Percentiles rank a stretch among this genome's conserved stretches.
Evolutionary conservation across 2,797 vertebrate genomes (phyloP).

Genomic region (Tachyglossus aculeatus): DNA sequence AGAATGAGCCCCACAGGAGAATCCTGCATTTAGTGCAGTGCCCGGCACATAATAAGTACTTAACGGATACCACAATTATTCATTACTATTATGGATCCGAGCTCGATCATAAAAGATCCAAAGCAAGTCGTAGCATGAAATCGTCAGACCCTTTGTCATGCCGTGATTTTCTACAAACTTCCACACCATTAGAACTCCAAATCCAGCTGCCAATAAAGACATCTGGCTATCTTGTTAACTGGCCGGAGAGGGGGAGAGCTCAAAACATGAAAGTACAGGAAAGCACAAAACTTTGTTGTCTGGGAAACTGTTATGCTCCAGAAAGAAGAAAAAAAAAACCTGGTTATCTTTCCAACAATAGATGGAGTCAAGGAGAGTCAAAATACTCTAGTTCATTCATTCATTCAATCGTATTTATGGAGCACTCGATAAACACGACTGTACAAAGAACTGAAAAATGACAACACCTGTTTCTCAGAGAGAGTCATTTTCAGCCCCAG

Average conservation of each 20-base stretch:
- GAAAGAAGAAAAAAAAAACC: neutral
- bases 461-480: neutral
- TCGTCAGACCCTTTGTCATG: neutral
- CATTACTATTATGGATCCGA: too few relatives aligned
- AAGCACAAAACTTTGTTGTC: neutral
- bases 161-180: neutral
- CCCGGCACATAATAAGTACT: too few relatives aligned
- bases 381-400: too few relatives aligned
- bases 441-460: too few relatives aligned
- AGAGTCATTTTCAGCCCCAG: neutral
- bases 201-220: neutral
- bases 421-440: too few relatives aligned
- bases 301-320: neutral
- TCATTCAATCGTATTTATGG: too few relatives aligned
- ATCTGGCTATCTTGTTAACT: neutral
- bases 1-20: too few relatives aligned
- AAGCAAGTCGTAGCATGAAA: too few relatives aligned
- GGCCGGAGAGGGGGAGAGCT: neutral
- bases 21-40: too few relatives aligned
- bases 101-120: too few relatives aligned
- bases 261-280: neutral
- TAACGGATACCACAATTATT: too few relatives aligned
- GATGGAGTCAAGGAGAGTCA: conserved; percentile 4
- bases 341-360: neutral
- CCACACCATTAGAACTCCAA: neutral